Evolutionary conservation across 2,113 vertebrate genomes (phyloP).

Genomic region (Sciurus niger): DNA sequence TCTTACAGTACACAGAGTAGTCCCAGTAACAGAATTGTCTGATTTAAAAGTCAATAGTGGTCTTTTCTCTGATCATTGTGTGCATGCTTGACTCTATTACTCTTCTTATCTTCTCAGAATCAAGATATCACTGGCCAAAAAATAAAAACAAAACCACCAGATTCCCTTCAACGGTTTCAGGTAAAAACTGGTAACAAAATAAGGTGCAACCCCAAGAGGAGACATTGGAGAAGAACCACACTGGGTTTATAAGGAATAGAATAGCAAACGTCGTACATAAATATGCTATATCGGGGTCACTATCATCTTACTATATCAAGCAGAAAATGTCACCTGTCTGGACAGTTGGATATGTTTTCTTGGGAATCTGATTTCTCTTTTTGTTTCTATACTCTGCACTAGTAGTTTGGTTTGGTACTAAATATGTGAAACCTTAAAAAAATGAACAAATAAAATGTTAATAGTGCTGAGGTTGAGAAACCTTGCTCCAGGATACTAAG

Average conservation of each 20-base stretch:
- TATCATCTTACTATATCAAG: background rate
- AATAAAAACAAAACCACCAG: background rate
- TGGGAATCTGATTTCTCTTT: background rate
- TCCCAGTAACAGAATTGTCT: background rate
- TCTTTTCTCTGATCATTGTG: background rate
- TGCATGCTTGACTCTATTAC: background rate
- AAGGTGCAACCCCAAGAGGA: background rate
- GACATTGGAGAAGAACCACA: background rate
- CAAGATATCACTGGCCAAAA: background rate
- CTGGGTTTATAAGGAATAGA: background rate
- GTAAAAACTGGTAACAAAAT: background rate
- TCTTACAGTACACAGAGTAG: background rate
- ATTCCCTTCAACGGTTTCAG: background rate
- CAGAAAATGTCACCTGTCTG: background rate
- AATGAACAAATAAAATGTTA: background rate
- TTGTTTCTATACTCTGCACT: background rate
- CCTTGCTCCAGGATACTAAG: background rate
- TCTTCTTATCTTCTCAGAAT: background rate
- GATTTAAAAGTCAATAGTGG: background rate
- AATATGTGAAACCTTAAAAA: background rate
- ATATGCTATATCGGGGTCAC: background rate
- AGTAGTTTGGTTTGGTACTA: background rate
- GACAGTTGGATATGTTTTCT: background rate
- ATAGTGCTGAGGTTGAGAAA: background rate
- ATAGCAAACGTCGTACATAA: rapidly evolving